These are phyloP conservation scores for Philereme vetulata DNA, from an alignment of 2,888 invertebrate genomes.

Conservation along the genomic window DNA sequence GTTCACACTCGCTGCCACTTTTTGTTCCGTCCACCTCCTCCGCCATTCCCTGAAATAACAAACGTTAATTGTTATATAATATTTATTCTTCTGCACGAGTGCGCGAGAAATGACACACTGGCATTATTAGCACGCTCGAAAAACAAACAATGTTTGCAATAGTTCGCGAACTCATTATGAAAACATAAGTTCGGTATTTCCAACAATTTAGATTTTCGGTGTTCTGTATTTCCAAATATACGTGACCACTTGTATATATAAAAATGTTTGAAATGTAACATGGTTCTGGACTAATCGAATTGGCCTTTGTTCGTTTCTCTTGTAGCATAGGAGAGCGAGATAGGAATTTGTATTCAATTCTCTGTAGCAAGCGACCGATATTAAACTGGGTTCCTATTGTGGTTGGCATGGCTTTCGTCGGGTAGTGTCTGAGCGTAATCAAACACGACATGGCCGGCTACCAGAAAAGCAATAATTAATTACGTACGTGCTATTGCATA, in stretches of 20 bases:
- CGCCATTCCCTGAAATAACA: constrained; percentile 35
- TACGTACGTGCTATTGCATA: background rate
- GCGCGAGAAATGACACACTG: constrained; percentile 29
- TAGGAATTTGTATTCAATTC: constrained; percentile 22
- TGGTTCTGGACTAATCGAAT: constrained; percentile 27
- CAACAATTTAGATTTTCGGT: constrained; percentile 12
- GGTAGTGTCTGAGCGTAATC: constrained; percentile 23
- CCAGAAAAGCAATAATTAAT: constrained; percentile 24
- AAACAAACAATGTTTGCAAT: constrained; percentile 26
- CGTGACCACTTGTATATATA: constrained; percentile 32
- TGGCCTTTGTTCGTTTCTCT: constrained; percentile 30
- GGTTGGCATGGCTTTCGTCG: background rate
- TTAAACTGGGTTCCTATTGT: constrained; percentile 6
- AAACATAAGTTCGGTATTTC: constrained; percentile 26
- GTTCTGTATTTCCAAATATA: constrained; percentile 23
- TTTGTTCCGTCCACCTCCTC: constrained; percentile 42
- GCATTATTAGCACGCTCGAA: constrained; percentile 28
- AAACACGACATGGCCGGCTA: constrained; percentile 22
- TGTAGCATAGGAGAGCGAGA: constrained; percentile 22
- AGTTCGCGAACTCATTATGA: constrained; percentile 26
- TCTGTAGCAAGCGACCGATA: constrained; percentile 9
- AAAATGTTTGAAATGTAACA: constrained; percentile 9
- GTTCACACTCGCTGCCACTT: constrained; percentile 37
- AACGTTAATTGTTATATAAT: constrained; percentile 27
- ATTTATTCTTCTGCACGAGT: constrained; percentile 27